phyloP scores from a whole-genome alignment of 2,888 invertebrate genomes.

The Galerucella pusilla region DNA sequence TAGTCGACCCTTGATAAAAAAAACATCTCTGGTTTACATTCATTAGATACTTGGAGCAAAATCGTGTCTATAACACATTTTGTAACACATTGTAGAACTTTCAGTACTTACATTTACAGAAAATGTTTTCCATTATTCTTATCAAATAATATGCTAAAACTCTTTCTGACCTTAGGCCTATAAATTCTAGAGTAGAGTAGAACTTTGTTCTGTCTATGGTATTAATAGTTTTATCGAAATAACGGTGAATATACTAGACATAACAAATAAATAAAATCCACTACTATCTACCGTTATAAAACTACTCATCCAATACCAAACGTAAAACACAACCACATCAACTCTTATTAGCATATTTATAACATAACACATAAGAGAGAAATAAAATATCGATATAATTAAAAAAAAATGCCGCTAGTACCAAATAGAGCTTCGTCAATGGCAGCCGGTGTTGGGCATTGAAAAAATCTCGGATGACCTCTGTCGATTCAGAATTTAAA shows the following conservation, averaged over 20 bases:
- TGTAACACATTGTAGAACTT: too few relatives aligned
- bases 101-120: too few relatives aligned
- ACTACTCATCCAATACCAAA: slow-evolving; percentile 30
- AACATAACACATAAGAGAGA: slow-evolving; percentile 18
- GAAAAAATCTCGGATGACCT: slow-evolving; percentile 59
- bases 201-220: background rate
- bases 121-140: too few relatives aligned
- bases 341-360: slow-evolving; percentile 27
- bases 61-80: too few relatives aligned
- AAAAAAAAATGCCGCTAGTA: slow-evolving; percentile 38
- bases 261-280: slow-evolving; percentile 24
- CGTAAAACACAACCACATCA: slow-evolving; percentile 16
- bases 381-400: slow-evolving; percentile 24
- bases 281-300: slow-evolving; percentile 26
- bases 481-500: slow-evolving; percentile 57
- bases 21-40: too few relatives aligned
- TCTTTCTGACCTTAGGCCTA: too few relatives aligned
- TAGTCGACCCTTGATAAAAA: too few relatives aligned
- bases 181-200: too few relatives aligned
- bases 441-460: slow-evolving; percentile 56
- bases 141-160: too few relatives aligned
- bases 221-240: background rate
- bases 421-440: slow-evolving; percentile 58
- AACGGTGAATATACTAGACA: slow-evolving; percentile 16
- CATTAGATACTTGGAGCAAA: too few relatives aligned